These are phyloP conservation scores for Ichneumoninae sp. DNA, from an alignment of 2,888 invertebrate species.

Conservation along the genomic window DNA sequence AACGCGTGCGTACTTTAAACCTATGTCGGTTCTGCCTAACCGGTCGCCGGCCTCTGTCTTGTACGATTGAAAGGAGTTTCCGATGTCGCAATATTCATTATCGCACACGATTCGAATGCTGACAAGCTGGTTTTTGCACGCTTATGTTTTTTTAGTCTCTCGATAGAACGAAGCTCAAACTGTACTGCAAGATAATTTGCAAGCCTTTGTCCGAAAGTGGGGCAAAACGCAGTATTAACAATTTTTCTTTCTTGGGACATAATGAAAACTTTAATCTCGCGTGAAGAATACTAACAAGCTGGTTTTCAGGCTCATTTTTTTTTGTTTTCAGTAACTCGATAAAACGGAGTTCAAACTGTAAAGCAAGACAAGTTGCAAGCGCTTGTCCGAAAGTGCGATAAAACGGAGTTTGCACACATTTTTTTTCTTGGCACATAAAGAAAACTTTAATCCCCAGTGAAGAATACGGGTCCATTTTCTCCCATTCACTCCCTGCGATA, in stretches of 20 bases:
- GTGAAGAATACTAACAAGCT: not conserved
- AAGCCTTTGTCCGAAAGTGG: too few species aligned
- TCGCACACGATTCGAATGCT: not conserved
- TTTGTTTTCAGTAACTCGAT: not conserved
- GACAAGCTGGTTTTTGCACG: not conserved
- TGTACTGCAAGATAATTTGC: not conserved
- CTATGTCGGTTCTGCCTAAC: slow-evolving; percentile 13
- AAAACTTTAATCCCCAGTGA: not conserved
- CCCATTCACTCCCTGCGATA: not conserved
- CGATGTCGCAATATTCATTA: slow-evolving; percentile 42
- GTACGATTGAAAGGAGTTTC: slow-evolving; percentile 30
- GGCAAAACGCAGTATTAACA: too few species aligned
- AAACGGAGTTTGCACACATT: too few species aligned
- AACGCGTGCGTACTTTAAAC: slow-evolving; percentile 18
- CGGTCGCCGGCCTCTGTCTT: slow-evolving; percentile 37
- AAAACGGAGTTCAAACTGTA: too few species aligned
- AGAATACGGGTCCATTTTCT: not conserved
- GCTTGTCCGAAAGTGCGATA: too few species aligned
- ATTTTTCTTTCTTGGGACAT: too few species aligned
- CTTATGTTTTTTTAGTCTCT: not conserved
- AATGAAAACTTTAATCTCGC: too few species aligned
- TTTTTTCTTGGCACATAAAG: too few species aligned
- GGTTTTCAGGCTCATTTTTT: not conserved
- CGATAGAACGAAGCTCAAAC: too few species aligned
- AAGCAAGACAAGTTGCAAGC: not conserved